phyloP scores from a whole-genome alignment of 2,888 invertebrate genomes.

The Megastigmus dorsalis region DNA sequence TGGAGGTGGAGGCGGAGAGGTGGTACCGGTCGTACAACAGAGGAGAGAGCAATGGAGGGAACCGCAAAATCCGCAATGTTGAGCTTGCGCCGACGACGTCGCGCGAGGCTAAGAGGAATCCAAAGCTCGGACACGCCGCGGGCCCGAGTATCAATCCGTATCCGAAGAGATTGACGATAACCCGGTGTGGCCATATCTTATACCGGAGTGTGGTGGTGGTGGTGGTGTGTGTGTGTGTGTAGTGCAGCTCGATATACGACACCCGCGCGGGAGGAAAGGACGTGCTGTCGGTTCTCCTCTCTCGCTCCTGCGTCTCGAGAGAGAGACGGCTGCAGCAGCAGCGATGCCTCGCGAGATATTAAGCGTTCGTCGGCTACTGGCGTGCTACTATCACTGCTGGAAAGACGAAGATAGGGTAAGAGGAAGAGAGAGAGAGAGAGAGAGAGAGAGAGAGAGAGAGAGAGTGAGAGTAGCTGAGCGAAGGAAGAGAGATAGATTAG shows the following conservation, averaged over 20 bases:
- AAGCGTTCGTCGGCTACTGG: conserved; percentile 24
- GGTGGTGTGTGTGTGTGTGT: too few species aligned
- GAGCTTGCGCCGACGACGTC: conserved; percentile 18
- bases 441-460: conserved; percentile 5
- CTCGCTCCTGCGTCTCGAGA: too few species aligned
- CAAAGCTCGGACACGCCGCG: neutral
- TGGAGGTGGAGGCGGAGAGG: too few species aligned
- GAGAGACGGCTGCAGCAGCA: neutral
- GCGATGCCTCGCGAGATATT: conserved; percentile 37
- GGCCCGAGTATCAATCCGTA: conserved; percentile 19
- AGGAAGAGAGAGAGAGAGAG: neutral
- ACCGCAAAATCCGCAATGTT: conserved; percentile 21
- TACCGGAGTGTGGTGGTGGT: too few species aligned
- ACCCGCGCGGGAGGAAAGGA: too few species aligned
- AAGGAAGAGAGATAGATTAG: neutral
- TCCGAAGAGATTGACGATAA: neutral
- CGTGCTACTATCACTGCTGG: conserved; percentile 6
- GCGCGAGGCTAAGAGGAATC: conserved; percentile 9
- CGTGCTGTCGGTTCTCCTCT: too few species aligned
- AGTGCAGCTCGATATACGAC: too few species aligned
- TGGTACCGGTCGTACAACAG: too few species aligned
- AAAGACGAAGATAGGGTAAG: conserved; percentile 33
- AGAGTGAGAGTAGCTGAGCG: neutral
- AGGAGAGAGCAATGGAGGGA: too few species aligned
- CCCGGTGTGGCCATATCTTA: neutral